Conservation (phyloP, 2,113 vertebrate genomes). For the Pelecanus crispus region DNA sequence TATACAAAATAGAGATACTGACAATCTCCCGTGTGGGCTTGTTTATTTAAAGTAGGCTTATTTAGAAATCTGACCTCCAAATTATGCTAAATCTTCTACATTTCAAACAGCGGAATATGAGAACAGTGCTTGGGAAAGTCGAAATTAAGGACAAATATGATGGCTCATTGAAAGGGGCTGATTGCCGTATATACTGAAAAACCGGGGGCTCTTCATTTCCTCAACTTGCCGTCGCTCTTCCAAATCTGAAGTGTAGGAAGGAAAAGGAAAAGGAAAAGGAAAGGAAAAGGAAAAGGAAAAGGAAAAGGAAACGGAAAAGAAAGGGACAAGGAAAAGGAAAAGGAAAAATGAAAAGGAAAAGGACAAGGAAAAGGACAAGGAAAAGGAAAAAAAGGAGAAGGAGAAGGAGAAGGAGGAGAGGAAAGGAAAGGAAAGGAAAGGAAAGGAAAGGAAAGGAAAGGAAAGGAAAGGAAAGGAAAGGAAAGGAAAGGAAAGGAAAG, state of each 20-base stretch:
- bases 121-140: background rate
- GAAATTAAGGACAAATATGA: constrained; percentile 33
- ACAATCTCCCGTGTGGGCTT: constrained; percentile 29
- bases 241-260: background rate
- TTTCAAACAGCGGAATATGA: constrained; percentile 28
- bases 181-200: background rate
- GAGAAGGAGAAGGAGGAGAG: no score
- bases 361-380: no score
- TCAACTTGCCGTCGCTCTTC: background rate
- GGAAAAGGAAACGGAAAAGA: background rate
- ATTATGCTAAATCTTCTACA: constrained; percentile 27
- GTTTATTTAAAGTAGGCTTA: constrained; percentile 25
- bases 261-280: no score
- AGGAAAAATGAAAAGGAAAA: no score
- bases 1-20: constrained; percentile 11
- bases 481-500: no score
- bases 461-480: background rate
- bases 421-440: no score
- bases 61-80: constrained; percentile 62
- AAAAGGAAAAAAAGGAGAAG: no score
- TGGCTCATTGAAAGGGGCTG: background rate
- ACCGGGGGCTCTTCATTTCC: background rate
- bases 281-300: no score
- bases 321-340: no score
- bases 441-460: background rate